These are phyloP conservation scores for Carassius carassius DNA, from an alignment of 2,113 vertebrate genomes.

Conservation along the genomic window DNA sequence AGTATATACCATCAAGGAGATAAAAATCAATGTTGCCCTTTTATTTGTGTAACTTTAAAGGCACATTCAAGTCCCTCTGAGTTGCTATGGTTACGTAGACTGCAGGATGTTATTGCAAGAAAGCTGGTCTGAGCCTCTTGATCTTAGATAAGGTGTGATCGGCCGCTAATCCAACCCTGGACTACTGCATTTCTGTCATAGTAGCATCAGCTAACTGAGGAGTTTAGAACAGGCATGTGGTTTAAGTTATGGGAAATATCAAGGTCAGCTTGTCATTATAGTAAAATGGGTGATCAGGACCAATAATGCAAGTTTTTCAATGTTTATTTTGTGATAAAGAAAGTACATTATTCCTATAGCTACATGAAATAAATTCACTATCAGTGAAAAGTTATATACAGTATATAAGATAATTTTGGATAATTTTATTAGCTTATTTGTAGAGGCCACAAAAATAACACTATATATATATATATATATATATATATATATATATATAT, in stretches of 20 bases:
- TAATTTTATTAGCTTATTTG: too few relatives aligned
- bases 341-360: too few relatives aligned
- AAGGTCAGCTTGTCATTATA: not conserved
- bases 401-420: too few relatives aligned
- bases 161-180: constrained; percentile 17
- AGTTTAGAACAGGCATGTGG: not conserved
- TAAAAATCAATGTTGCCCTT: constrained; percentile 47
- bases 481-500: too few relatives aligned
- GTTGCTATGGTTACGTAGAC: constrained; percentile 56
- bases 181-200: constrained; percentile 15
- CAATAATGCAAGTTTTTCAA: too few relatives aligned
- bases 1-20: constrained; percentile 10
- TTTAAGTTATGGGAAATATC: not conserved
- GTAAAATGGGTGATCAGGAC: not conserved
- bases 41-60: constrained; percentile 48
- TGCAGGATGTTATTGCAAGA: constrained; percentile 28
- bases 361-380: too few relatives aligned
- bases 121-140: constrained; percentile 36
- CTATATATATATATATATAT: too few relatives aligned
- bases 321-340: too few relatives aligned
- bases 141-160: constrained; percentile 35
- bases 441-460: too few relatives aligned
- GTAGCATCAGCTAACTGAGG: not conserved
- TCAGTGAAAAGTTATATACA: too few relatives aligned
- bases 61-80: constrained; percentile 39